A percentile compares a stretch with the other conserved stretches of the same genome.
Conservation (phyloP, 2,113 vertebrate species). For the Rutilus rutilus region DNA sequence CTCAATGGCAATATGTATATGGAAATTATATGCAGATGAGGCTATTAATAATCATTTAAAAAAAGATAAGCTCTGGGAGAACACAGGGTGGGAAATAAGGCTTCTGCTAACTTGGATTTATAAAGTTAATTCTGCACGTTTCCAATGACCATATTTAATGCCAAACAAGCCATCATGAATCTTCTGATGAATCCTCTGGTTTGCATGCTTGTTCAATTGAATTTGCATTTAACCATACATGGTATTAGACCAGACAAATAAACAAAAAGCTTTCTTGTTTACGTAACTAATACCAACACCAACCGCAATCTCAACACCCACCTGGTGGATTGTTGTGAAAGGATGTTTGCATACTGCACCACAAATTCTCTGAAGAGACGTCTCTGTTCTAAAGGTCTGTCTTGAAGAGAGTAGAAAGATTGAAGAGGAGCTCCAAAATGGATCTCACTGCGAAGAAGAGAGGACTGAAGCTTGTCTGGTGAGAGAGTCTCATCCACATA, state of each 20-base stretch:
- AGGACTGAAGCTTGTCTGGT: slow-evolving; percentile 87
- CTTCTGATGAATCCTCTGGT: background rate
- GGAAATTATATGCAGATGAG: background rate
- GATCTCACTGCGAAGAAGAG: slow-evolving; percentile 91
- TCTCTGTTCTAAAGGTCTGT: slow-evolving; percentile 91
- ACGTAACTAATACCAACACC: background rate
- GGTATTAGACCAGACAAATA: background rate
- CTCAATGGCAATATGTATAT: background rate
- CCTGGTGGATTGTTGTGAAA: slow-evolving; percentile 94
- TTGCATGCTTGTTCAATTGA: background rate
- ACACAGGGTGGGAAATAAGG: background rate
- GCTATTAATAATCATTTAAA: too few relatives aligned
- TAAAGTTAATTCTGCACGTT: background rate
- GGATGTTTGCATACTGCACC: slow-evolving; percentile 88
- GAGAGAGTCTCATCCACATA: slow-evolving; percentile 93
- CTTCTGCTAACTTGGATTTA: background rate
- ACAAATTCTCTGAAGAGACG: slow-evolving; percentile 91
- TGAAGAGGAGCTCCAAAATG: slow-evolving; percentile 93
- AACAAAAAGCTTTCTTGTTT: slow-evolving; percentile 1
- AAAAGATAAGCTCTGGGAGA: too few relatives aligned
- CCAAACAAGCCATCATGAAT: background rate
- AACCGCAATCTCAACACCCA: slow-evolving; percentile 60
- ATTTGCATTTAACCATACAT: background rate
- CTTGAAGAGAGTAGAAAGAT: slow-evolving; percentile 89
- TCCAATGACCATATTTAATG: background rate